Base-by-base conservation (phyloP, 2,113 vertebrate species). In the Clarias batrachus region DNA sequence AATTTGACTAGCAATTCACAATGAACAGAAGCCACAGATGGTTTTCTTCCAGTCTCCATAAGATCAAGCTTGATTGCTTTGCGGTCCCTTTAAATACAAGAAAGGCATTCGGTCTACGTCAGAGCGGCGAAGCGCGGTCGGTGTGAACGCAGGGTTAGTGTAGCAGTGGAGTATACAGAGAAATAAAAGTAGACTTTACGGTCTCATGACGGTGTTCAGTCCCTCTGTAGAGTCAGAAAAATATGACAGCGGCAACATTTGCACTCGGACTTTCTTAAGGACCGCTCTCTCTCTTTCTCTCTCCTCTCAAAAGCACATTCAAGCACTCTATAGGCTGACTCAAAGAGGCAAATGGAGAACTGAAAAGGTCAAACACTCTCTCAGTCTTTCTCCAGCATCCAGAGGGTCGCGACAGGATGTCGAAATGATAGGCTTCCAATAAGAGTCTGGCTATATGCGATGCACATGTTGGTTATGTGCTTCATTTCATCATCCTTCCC, bases 321-420 rank as follows among this genome's bases (percentile, higher is more conserved):
- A 77, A 82, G 82, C 81, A 41, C 62, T 82, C 48, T 41, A 52
- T 73, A 85, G 77, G 62, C 85, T 89, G 54, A 82, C 57, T 87
- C 57, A 63, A 86, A 63, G 66, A 59, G 62, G 23, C 62, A 48
- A 83, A 37, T 60, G 84, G 23, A 86, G 71, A 23, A 85, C 66
- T 27, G 48, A 77, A 14, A 59, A 84, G 80, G 68, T 81, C 68
- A 81, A 74, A 82, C 62, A 21, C 77, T 33, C 13, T 48, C 10
- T 80, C 27, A 33, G 33, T 60, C 10, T 33, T 17, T 59, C 59
- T 80, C 17, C 17, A 48, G 48, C 48, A 48, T 4, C 23, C 13
- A 59, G 27, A 60, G 77, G 56, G 56, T 33, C 77, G 33, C 27
- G 21, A 23, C 3, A 80, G 56, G 10, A 12, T 60, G 16, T 21